Base-by-base conservation (phyloP, 2,797 vertebrate species). In the Denticeps clupeoides region DNA sequence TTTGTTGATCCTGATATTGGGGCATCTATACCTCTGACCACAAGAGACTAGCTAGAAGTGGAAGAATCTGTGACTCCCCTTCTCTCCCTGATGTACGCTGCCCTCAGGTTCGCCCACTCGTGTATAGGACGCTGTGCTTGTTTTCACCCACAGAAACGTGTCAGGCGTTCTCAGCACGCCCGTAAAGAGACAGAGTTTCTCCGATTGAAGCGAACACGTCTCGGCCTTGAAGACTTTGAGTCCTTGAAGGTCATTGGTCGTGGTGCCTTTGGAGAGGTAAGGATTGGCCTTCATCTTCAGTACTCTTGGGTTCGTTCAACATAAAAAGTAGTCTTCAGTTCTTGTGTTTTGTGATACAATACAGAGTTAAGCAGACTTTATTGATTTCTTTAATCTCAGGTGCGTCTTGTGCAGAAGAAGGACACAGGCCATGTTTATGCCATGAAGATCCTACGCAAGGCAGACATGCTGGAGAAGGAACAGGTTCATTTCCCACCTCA, bases 381-480 rank as follows among this genome's bases (percentile, higher is more conserved):
- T 47, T 5, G 7, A n/a, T 38, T 33, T 4, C 26, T 13, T 53
- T 33, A 2, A 26, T 45, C 1, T 11, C 11, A 99, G 95, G 95
- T 99, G 35, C 80, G 95, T 7, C 81, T 99, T 48, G 93, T 99
- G 47, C 93, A 99, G 83, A 99, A 99, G 80, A 99, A 99, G 67
- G 95, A 99, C 65, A 99, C 93, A 0, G 93, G 95, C 0, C 95
- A 99, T 0, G 92, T 99, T 1, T 99, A 99, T 24, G 95, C 95
- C 12, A 99, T 99, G 95, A 99, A 99, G 70, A 97, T 99, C 45
- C 86, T 97, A 0, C 87, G 95, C 4, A 99, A 99, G 74, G 90
- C 95, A 9, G 95, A 99, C 45, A 99, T 98, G 95, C 87, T 98
- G 26, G 94, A 98, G 65, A 99, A 99, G 59, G 95, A 99, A 58